A percentile compares a stretch with the other conserved stretches of the same genome.
Evolutionary conservation across 2,113 vertebrate genomes (phyloP).

Genomic region (Dermatemys mawii): DNA sequence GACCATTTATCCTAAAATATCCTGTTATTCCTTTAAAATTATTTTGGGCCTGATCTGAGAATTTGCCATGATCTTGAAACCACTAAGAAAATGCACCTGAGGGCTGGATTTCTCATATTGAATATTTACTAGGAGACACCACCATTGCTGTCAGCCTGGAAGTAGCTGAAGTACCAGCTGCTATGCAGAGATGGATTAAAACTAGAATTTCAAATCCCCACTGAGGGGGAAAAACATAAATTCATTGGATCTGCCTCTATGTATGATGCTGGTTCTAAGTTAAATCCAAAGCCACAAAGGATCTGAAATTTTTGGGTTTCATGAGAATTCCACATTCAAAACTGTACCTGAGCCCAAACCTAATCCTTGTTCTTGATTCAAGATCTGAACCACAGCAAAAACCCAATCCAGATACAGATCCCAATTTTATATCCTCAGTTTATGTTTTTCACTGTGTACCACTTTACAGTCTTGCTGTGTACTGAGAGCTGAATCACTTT

Average conservation of each 20-base stretch:
- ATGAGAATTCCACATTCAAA: not conserved
- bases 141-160: not conserved
- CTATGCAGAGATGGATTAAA: not conserved
- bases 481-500: not conserved
- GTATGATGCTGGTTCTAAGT: not conserved
- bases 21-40: not conserved
- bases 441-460: not conserved
- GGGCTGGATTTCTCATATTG: not conserved
- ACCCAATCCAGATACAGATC: not conserved
- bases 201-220: not conserved
- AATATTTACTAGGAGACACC: not conserved
- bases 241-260: not conserved
- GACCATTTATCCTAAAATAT: not conserved
- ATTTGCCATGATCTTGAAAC: not conserved
- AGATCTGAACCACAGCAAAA: not conserved
- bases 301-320: not conserved
- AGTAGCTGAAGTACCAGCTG: too few relatives aligned
- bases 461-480: not conserved
- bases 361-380: not conserved
- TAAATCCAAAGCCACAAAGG: not conserved
- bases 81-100: not conserved
- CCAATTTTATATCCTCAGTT: not conserved
- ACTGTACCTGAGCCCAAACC: not conserved
- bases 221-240: not conserved
- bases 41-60: not conserved